These are phyloP conservation scores for Bimastos eiseni DNA, from an alignment of 2,888 invertebrate genomes.

Conservation along the genomic window DNA sequence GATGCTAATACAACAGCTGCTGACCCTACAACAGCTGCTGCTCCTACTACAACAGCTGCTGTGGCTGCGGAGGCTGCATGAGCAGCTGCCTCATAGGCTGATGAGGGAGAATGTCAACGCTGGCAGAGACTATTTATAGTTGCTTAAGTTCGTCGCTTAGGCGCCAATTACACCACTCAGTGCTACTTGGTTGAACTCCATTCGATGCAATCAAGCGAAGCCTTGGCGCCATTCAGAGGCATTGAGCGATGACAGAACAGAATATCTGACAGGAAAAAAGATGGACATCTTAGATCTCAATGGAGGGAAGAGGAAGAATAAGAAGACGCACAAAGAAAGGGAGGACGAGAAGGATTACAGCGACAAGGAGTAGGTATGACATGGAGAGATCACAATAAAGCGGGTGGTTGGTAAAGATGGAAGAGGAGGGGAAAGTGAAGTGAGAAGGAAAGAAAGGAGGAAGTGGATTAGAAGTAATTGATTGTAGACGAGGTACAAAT, in stretches of 20 bases:
- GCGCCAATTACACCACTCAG: neutral
- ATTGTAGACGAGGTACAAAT: too few species aligned
- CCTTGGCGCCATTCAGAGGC: too few species aligned
- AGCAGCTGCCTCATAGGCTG: too few species aligned
- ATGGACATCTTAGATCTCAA: neutral
- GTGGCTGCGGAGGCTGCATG: too few species aligned
- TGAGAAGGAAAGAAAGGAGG: neutral
- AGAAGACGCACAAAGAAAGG: neutral
- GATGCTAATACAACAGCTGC: constrained; percentile 19
- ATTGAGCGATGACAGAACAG: too few species aligned
- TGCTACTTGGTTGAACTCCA: too few species aligned
- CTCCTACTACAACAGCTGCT: constrained; percentile 25
- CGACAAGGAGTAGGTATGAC: neutral
- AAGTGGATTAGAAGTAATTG: neutral
- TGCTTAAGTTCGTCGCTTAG: constrained; percentile 3
- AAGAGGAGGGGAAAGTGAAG: neutral
- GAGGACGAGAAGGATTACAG: neutral
- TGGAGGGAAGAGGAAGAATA: neutral
- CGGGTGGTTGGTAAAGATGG: neutral
- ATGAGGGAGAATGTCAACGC: neutral
- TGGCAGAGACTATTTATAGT: neutral
- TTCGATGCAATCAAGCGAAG: too few species aligned
- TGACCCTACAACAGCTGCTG: constrained; percentile 16
- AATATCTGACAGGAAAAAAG: neutral
- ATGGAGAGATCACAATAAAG: neutral